Evolutionary conservation across 2,113 vertebrate genomes (phyloP), one percentile per base, ranked within the genome.

Genomic region (Varanus salvator): DNA sequence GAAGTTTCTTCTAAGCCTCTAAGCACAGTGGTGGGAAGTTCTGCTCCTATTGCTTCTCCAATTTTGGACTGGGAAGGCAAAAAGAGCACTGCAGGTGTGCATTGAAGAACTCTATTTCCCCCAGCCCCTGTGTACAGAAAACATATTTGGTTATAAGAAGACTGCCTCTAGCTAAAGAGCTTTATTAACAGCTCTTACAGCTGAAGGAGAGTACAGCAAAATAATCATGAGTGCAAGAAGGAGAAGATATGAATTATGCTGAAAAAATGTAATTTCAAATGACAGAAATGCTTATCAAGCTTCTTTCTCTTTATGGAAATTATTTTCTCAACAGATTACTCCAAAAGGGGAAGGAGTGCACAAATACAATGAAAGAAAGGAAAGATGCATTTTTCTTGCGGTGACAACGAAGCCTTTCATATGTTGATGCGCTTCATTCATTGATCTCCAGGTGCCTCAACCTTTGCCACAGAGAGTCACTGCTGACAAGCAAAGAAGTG

Each of bases 241-340:
- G 78, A 81, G n/a, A 93, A 94, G 80, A 95, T 52, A 87, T 80
- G 21, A 95, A 95, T 95, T 87, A 92, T 93, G 86, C 88, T 71
- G 48, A 95, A 94, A 95, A 93, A 95, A 95, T 96, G 92, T 96
- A 96, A 96, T 96, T 96, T 95, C 60, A 85, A 94, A 90, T 93
- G 94, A 95, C 92, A 94, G 93, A 94, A 94, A 93, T 96, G 88
- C 94, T 94, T 93, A 94, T 96, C 92, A 92, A 95, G 95, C 90
- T 93, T 94, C 91, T 48, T 89, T 95, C 94, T 96, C 92, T 94
- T 96, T 94, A 96, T 96, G 95, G 93, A 93, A 96, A 96, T 96
- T 94, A 96, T 95, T 95, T 95, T 93, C 92, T 93, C 92, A 95
- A 94, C 92, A 95, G 90, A 95, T 95, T 91, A 92, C 90, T 95